Evolutionary conservation across 2,888 invertebrate species (phyloP).

Genomic region (Drosophila kokeensis): DNA sequence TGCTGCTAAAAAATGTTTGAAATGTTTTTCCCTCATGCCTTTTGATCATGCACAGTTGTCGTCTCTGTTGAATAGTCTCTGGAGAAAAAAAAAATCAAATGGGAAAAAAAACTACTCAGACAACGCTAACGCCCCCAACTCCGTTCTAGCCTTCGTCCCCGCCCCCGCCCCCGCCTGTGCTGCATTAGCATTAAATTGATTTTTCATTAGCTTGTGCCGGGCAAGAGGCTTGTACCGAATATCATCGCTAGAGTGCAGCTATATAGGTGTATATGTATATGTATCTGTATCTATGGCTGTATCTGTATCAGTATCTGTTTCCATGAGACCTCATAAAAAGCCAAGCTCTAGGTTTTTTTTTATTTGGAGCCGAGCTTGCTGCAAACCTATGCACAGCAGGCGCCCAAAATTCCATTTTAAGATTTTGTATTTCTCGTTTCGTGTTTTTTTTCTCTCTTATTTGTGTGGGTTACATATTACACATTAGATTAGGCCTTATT

Average conservation of each 20-base stretch:
- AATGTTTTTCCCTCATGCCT: conserved; percentile 37
- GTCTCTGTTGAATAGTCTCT: conserved; percentile 55
- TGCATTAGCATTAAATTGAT: conserved; percentile 69
- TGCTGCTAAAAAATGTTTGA: conserved; percentile 62
- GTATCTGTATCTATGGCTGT: background rate
- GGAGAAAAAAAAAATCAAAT: conserved; percentile 1
- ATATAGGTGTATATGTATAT: background rate
- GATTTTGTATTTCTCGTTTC: conserved; percentile 28
- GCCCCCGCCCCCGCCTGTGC: conserved; percentile 10
- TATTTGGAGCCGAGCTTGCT: conserved; percentile 45
- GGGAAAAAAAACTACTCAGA: conserved; percentile 13
- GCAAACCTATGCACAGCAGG: conserved; percentile 62
- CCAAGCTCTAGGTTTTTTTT: conserved; percentile 32
- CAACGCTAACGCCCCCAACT: conserved; percentile 33
- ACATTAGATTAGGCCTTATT: conserved; percentile 62
- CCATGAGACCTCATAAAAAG: conserved; percentile 26
- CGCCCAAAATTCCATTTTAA: conserved; percentile 55
- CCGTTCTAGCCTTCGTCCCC: conserved; percentile 3
- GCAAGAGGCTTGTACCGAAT: conserved; percentile 49
- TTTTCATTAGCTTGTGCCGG: conserved; percentile 70
- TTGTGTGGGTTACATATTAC: conserved; percentile 59
- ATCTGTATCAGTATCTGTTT: background rate
- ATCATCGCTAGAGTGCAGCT: background rate
- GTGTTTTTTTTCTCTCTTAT: conserved; percentile 1
- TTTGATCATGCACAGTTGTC: conserved; percentile 62